Percentiles rank a stretch among this genome's conserved stretches.
phyloP scores from a whole-genome alignment of 2,888 invertebrate species.

The Limnephilus auricula region DNA sequence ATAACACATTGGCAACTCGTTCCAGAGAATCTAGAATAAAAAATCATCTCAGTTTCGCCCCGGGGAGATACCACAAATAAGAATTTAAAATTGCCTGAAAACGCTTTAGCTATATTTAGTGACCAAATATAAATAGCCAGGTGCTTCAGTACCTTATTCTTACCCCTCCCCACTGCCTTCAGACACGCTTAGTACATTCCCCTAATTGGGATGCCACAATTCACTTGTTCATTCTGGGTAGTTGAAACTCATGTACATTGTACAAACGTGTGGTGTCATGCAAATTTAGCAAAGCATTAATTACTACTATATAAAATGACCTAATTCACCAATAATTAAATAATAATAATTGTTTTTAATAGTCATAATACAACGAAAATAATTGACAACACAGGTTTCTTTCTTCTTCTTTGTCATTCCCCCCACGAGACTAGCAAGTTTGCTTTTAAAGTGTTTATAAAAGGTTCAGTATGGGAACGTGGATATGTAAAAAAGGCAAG shows the following conservation, averaged over 20 bases:
- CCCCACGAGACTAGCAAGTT: slow-evolving; percentile 14
- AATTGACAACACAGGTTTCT: slow-evolving; percentile 6
- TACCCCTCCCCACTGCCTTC: background rate
- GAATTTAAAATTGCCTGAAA: background rate
- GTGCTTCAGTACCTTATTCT: too few species aligned
- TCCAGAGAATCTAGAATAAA: background rate
- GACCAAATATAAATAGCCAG: too few species aligned
- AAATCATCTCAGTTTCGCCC: too few species aligned
- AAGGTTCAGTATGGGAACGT: slow-evolving; percentile 30
- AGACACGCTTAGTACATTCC: background rate
- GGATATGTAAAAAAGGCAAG: slow-evolving; percentile 33
- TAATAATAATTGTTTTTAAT: background rate
- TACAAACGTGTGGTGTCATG: too few species aligned
- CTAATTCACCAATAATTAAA: background rate
- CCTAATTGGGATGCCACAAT: background rate
- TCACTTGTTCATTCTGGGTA: too few species aligned
- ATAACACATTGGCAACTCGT: background rate
- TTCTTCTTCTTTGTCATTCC: slow-evolving; percentile 6
- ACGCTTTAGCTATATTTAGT: background rate
- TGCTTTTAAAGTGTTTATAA: slow-evolving; percentile 17
- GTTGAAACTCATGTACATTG: background rate
- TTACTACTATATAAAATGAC: background rate
- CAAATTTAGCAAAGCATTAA: too few species aligned
- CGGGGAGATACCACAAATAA: background rate
- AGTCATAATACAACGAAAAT: slow-evolving; percentile 8